Conservation (phyloP, 2,797 vertebrate species). For the Lophius americanus region DNA sequence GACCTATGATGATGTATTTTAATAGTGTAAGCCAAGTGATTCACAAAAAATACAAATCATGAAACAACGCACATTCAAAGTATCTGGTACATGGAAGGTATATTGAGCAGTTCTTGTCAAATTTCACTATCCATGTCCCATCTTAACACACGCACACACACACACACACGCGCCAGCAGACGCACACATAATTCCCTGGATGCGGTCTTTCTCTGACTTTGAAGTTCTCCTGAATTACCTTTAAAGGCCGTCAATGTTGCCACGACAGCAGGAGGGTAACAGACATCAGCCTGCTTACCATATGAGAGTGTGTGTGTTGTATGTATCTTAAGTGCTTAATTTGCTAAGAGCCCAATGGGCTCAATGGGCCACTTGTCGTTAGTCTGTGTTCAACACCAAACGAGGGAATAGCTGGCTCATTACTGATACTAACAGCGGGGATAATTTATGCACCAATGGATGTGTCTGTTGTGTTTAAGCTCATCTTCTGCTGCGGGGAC, state of each 20-base stretch:
- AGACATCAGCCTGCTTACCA: constrained; percentile 58
- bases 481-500: constrained; percentile 52
- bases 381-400: constrained; percentile 75
- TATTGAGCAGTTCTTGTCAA: constrained; percentile 65
- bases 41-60: too few species aligned
- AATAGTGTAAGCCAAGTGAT: too few species aligned
- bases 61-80: background rate
- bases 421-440: constrained; percentile 68
- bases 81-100: constrained; percentile 42
- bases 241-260: constrained; percentile 78
- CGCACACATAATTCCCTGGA: constrained; percentile 28
- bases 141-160: constrained; percentile 44
- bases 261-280: constrained; percentile 78
- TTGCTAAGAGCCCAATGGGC: constrained; percentile 69
- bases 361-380: constrained; percentile 63
- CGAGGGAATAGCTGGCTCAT: constrained; percentile 68
- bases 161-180: constrained; percentile 36
- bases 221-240: constrained; percentile 80
- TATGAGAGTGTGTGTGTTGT: constrained; percentile 36
- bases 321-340: constrained; percentile 73
- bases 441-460: constrained; percentile 72
- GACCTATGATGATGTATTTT: too few species aligned
- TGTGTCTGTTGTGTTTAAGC: constrained; percentile 57
- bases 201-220: constrained; percentile 72
- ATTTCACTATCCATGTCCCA: constrained; percentile 68